These are phyloP conservation scores for Nephrotoma guestfalica DNA, from an alignment of 2,888 invertebrate species.

Conservation along the genomic window DNA sequence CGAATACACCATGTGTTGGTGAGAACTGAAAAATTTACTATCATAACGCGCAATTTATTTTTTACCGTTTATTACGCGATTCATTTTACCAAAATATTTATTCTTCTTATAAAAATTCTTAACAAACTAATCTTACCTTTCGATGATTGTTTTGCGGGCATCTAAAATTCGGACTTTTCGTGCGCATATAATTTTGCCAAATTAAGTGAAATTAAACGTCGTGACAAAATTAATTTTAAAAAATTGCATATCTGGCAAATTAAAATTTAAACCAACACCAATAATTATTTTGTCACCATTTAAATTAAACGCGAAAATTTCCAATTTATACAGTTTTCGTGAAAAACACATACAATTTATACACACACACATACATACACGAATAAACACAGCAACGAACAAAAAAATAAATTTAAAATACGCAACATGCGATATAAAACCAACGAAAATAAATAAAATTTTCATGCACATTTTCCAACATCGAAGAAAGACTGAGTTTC, in stretches of 20 bases:
- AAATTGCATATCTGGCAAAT: background rate
- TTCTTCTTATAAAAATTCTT: background rate
- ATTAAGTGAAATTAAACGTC: background rate
- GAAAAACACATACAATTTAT: background rate
- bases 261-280: background rate
- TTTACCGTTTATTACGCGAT: background rate
- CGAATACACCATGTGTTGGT: background rate
- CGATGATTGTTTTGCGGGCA: background rate
- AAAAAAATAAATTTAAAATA: background rate
- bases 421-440: background rate
- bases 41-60: too few species aligned
- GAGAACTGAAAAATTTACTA: too few species aligned
- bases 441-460: background rate
- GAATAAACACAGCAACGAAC: background rate
- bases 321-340: background rate
- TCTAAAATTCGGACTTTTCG: background rate
- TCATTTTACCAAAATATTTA: background rate
- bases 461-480: background rate
- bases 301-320: background rate
- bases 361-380: background rate
- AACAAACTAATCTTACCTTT: background rate
- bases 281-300: background rate
- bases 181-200: background rate
- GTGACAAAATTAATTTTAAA: background rate
- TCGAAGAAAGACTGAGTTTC: background rate